These are phyloP conservation scores for Rhineura floridana DNA, from an alignment of 2,113 vertebrate genomes.

Conservation along the genomic window DNA sequence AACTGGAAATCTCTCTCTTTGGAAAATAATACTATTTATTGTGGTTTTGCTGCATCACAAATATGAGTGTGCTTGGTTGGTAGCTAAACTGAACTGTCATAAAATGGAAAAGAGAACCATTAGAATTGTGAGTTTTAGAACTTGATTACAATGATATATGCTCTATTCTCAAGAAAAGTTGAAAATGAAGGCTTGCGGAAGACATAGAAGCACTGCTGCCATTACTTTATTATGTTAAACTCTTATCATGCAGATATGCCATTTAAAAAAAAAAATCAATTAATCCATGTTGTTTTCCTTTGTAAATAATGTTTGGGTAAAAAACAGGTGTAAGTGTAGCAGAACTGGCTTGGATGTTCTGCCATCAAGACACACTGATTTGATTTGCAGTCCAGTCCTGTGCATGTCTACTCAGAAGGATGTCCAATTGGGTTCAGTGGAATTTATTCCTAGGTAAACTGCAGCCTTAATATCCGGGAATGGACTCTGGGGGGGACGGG, in stretches of 20 bases:
- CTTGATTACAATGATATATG: constrained; percentile 29
- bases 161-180: constrained; percentile 38
- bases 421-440: too few species aligned
- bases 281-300: not conserved
- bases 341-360: not conserved
- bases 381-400: not conserved
- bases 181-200: constrained; percentile 17
- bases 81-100: constrained; percentile 31
- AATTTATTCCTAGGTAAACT: too few species aligned
- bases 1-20: constrained; percentile 63
- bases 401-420: not conserved
- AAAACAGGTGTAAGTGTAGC: not conserved
- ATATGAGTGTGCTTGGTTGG: constrained; percentile 20
- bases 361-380: too few species aligned
- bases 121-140: constrained; percentile 25
- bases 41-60: constrained; percentile 55
- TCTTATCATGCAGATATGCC: constrained; percentile 21
- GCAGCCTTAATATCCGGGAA: not conserved
- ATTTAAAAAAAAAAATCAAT: constrained; percentile 27
- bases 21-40: constrained; percentile 60
- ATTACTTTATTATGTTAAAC: constrained; percentile 8
- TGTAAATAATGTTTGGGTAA: not conserved
- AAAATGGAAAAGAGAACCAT: constrained; percentile 31
- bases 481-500: not conserved
- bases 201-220: not conserved